Conservation (phyloP, 2,797 vertebrate species). For the Sebastes baramenuke region DNA sequence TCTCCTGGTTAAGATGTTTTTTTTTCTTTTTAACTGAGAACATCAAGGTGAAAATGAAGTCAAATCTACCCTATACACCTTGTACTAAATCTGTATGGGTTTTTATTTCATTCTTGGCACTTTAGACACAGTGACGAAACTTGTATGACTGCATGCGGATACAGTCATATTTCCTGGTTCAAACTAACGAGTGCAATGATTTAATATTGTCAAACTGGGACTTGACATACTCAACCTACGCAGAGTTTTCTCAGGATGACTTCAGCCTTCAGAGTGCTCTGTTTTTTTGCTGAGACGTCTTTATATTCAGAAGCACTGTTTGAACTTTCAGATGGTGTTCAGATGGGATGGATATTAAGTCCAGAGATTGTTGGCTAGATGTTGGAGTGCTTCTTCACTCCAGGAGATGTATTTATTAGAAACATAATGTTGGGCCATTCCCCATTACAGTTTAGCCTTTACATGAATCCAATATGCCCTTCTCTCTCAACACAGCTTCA, state of each 20-base stretch:
- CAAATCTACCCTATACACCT: background rate
- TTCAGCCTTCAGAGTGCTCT: background rate
- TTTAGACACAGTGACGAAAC: background rate
- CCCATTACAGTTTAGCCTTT: background rate
- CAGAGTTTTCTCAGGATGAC: background rate
- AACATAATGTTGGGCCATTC: background rate
- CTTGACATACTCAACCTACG: background rate
- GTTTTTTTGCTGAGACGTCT: background rate
- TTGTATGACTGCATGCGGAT: background rate
- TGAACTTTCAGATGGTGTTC: background rate
- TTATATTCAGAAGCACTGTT: background rate
- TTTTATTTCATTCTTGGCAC: background rate
- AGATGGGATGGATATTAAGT: background rate
- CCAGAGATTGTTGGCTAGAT: background rate
- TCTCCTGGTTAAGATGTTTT: background rate
- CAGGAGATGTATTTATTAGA: background rate
- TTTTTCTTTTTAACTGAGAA: background rate
- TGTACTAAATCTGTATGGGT: background rate
- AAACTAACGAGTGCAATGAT: background rate
- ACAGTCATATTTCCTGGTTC: slow-evolving; percentile 18
- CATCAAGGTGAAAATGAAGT: background rate
- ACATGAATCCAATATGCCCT: background rate
- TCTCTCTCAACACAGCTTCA: background rate
- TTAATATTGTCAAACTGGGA: slow-evolving; percentile 5
- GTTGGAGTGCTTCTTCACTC: background rate